Base-by-base conservation (phyloP, 53 echinoderm and acorn worm species). In the Luidia sarsii region DNA sequence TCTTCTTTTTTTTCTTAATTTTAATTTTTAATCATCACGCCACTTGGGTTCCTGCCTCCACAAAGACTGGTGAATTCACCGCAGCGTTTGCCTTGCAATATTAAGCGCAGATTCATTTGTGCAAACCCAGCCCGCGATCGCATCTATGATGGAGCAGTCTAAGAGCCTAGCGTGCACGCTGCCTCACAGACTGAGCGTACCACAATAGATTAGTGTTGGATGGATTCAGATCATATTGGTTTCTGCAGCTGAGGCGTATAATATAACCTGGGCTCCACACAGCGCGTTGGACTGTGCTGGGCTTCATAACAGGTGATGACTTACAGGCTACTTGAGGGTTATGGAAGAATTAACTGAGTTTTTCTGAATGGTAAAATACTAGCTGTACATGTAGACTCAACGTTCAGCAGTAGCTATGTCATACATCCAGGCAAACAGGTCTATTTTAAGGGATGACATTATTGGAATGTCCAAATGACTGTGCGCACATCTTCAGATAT, bases 191-290 rank as follows among this genome's bases (percentile, higher is more conserved):
- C n/a, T n/a, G n/a, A n/a, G n/a, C n/a, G n/a, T 37, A 37, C 74
- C 74, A 74, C 56, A 39, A 74, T 74, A 14, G 69, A 48, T 15
- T 31, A 7, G 38, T 37, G 35, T 4, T 4, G 10, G 64, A 64
- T 64, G 59, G n/a, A n/a, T n/a, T n/a, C 22, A 45, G 43, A 36
- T 21, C 39, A 67, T 67, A 67, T 43, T 67, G 67, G 67, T 67
- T 43, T 67, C 45, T 41, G 41, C 6, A 43, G 25, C 6, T 41
- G 11, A 27, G 24, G 35, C 18, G 27, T 4, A 45, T 27, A 30
- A 36, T 23, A 24, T 67, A 67, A 27, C 67, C 45, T 67, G 67
- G 67, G 21, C 13, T 45, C 45, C 67, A 45, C 20, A 67, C 43
- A 9, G 10, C 0, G 21, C 41, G 24, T 45, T 67, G 37, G 35